Base-by-base conservation (phyloP, 2,113 vertebrate species). In the Gobiocypris rarus region DNA sequence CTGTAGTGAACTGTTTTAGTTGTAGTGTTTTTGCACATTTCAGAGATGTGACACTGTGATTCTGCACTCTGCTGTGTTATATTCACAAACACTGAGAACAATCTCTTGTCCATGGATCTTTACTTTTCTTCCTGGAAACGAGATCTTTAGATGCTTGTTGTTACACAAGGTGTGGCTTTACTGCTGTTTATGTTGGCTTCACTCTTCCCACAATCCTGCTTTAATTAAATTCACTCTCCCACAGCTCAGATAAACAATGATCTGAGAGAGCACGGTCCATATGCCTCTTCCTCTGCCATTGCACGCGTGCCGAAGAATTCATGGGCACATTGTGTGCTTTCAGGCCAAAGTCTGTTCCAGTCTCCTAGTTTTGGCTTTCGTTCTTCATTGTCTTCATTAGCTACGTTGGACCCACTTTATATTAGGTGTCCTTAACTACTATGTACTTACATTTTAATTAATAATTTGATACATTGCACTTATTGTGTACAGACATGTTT, bases 141-240 rank as follows among this genome's bases (percentile, higher is more conserved):
- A 14, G 70, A 48, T 73, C 56, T 26, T 74, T 63, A 59, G 28
- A 52, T 67, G 79, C 22, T 43, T 45, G 26, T 26, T 65, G 59
- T 69, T 70, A 43, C 34, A 4, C 14, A 82, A 38, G 79, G 41
- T 50, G 73, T 52, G 58, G 19, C 83, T n/a, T 28, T 26, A 3
- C 41, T 67, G 63, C 34, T 76, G 73, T 41, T 70, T 31, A 8
- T 48, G 73, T 81, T 7, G 58, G 81, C 48, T 82, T 52, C 11
- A 48, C 31, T 63, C 34, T 59, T 48, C 81, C 54, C 63, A 28
- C 65, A 58, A 65, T 81, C 69, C 38, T 70, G 5, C 52, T 78
- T 58, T 85, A 82, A 82, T 82, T 82, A 58, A 78, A 84, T 84
- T 73, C 45, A 41, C 70, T 56, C 22, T 52, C 38, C 43, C 41